These are phyloP conservation scores for Prietella phreatophila DNA, from an alignment of 2,113 vertebrate species.

Conservation along the genomic window DNA sequence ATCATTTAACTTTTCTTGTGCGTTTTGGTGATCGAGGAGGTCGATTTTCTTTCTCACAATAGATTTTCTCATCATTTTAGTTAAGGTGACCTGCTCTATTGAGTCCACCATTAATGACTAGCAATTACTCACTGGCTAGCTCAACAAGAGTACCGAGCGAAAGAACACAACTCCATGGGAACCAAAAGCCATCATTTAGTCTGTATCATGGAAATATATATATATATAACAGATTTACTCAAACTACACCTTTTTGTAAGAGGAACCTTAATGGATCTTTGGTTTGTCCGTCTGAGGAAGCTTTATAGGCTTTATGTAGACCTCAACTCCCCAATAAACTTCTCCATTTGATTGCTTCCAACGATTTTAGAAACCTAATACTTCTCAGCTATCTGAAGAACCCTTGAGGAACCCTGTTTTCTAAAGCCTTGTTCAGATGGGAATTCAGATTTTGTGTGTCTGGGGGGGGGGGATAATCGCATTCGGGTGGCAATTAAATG, in stretches of 20 bases:
- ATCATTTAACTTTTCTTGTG: slow-evolving; percentile 6
- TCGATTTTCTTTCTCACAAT: not conserved
- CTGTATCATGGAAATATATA: not conserved
- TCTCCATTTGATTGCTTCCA: not conserved
- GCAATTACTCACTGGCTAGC: slow-evolving; percentile 24
- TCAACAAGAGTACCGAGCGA: slow-evolving; percentile 15
- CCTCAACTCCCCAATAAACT: not conserved
- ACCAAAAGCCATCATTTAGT: slow-evolving; percentile 9
- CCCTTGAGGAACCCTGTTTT: not conserved
- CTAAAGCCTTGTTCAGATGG: not conserved
- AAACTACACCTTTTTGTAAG: no score
- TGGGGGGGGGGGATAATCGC: not conserved
- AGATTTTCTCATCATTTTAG: slow-evolving; percentile 36
- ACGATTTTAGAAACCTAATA: not conserved
- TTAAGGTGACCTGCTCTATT: slow-evolving; percentile 45
- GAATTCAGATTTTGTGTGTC: no score
- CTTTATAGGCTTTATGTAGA: not conserved
- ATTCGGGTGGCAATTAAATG: not conserved
- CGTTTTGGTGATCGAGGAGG: slow-evolving; percentile 4
- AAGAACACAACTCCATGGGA: slow-evolving; percentile 9
- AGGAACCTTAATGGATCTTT: not conserved
- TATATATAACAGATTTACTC: no score
- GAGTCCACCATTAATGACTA: slow-evolving; percentile 18
- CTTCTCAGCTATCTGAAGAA: not conserved
- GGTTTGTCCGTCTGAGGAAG: not conserved